Conservation (phyloP, 2,888 invertebrate species). For the Microctonus hyperodae region DNA sequence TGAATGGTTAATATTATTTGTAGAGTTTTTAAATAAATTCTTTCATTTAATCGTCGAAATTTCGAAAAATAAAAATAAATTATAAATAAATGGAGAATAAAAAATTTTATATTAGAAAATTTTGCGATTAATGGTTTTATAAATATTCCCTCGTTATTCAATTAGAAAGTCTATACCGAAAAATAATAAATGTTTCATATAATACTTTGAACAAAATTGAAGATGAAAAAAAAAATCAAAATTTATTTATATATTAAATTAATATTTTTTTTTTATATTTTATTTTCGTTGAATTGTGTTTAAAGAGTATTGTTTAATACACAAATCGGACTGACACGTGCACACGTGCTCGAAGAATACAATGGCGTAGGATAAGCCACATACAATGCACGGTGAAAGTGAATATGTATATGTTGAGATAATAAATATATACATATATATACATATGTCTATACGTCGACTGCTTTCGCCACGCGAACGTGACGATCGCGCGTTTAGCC, state of each 20-base stretch:
- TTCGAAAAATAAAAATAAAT: too few relatives aligned
- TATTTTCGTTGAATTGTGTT: background rate
- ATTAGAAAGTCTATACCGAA: constrained; percentile 12
- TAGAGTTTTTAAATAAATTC: too few relatives aligned
- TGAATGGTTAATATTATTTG: too few relatives aligned
- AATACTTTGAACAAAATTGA: constrained; percentile 4
- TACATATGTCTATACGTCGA: constrained; percentile 31
- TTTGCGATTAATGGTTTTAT: background rate
- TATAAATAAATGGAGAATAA: too few relatives aligned
- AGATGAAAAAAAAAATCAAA: background rate
- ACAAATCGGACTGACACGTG: constrained; percentile 5
- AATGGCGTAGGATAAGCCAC: background rate
- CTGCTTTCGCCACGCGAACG: constrained; percentile 56
- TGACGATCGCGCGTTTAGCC: constrained; percentile 32
- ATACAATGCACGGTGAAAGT: constrained; percentile 53
- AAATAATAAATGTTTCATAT: background rate
- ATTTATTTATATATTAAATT: background rate
- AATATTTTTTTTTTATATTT: background rate
- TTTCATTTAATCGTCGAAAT: too few relatives aligned
- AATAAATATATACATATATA: constrained; percentile 20
- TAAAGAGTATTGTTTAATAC: background rate
- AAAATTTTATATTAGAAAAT: background rate
- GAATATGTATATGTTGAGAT: constrained; percentile 35
- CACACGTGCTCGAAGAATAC: constrained; percentile 24
- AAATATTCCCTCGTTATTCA: constrained; percentile 9